Evolutionary conservation across 2,888 invertebrate genomes (phyloP).

Genomic region (Graphium colonna): DNA sequence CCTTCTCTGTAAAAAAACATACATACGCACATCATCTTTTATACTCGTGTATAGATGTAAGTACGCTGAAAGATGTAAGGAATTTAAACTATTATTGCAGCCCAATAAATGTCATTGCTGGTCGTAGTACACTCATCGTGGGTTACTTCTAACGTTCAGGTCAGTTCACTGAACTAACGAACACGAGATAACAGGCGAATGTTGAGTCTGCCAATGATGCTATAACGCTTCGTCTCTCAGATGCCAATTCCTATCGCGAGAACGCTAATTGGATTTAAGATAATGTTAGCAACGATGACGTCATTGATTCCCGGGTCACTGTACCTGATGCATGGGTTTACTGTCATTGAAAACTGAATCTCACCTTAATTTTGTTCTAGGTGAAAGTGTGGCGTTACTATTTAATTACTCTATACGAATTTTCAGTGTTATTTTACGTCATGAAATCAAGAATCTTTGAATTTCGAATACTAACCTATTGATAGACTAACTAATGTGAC

Average conservation of each 20-base stretch:
- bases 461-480: too few species aligned
- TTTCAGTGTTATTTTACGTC: too few species aligned
- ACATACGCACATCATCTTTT: too few species aligned
- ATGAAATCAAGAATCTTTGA: too few species aligned
- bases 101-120: not conserved
- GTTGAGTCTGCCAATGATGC: not conserved
- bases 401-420: too few species aligned
- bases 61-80: not conserved
- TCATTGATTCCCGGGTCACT: not conserved
- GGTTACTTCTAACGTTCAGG: not conserved
- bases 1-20: too few species aligned
- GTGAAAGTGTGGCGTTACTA: too few species aligned
- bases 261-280: slow-evolving; percentile 8
- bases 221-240: not conserved
- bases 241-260: not conserved
- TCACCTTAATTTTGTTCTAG: not conserved
- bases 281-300: not conserved
- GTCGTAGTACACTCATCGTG: not conserved
- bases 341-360: not conserved
- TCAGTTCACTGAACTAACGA: slow-evolving; percentile 9
- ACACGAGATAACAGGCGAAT: slow-evolving; percentile 1
- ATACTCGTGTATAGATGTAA: too few species aligned
- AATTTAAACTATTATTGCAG: not conserved
- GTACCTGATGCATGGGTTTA: not conserved
- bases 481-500: too few species aligned